These are phyloP conservation scores for Marmota monax DNA, from an alignment of 2,113 vertebrate genomes.

Conservation along the genomic window DNA sequence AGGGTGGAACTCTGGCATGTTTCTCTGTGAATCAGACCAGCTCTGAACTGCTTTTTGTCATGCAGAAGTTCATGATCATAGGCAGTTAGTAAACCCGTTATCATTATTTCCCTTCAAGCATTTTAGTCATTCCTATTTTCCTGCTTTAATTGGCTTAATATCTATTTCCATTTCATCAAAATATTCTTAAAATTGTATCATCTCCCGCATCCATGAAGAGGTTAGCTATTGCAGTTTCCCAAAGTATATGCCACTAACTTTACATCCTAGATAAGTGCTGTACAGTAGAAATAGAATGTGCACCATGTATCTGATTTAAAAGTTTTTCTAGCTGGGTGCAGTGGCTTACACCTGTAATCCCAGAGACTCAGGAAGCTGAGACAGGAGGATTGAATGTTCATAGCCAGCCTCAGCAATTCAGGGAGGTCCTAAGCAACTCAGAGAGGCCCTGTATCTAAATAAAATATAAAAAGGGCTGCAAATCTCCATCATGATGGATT, in stretches of 20 bases:
- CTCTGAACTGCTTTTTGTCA: constrained; percentile 4
- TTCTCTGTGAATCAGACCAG: neutral
- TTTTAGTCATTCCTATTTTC: neutral
- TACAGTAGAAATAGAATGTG: neutral
- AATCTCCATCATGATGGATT: no score
- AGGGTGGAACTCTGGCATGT: neutral
- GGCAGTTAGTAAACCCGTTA: neutral
- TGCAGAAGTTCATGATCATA: neutral
- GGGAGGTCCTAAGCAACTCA: no score
- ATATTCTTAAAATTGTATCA: neutral
- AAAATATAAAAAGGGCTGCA: no score
- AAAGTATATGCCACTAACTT: neutral
- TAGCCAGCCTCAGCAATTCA: no score
- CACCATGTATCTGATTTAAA: neutral
- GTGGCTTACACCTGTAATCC: no score
- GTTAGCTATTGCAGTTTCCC: neutral
- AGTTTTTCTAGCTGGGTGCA: neutral
- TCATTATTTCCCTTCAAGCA: neutral
- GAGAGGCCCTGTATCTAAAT: no score
- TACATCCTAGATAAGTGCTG: neutral
- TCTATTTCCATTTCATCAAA: neutral
- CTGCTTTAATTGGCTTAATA: constrained; percentile 15
- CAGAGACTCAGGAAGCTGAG: no score
- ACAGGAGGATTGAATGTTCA: no score
- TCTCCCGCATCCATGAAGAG: neutral